Percentiles rank a stretch among this genome's conserved stretches.
Evolutionary conservation across 2,888 invertebrate species (phyloP).

Genomic region (Cataglyphis rosenhaueri): DNA sequence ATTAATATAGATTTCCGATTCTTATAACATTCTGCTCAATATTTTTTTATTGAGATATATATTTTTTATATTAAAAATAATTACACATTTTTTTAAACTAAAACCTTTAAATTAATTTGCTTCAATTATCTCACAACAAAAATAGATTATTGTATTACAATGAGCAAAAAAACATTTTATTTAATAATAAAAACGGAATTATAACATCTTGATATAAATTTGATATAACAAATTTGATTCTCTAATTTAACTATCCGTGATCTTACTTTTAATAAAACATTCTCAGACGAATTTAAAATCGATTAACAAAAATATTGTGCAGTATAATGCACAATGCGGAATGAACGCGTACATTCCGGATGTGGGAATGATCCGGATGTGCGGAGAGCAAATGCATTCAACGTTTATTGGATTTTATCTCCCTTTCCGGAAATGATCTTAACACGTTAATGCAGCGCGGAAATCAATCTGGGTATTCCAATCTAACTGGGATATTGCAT

Average conservation of each 20-base stretch:
- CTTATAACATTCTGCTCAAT: not conserved
- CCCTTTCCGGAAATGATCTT: conserved; percentile 57
- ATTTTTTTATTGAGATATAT: not conserved
- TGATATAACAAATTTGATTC: not conserved
- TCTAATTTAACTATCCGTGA: not conserved
- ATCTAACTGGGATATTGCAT: conserved; percentile 49
- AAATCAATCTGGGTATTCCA: conserved; percentile 59
- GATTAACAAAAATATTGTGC: not conserved
- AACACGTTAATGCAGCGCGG: conserved; percentile 53
- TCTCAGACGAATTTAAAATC: not conserved
- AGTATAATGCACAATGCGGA: not conserved
- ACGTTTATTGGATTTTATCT: conserved; percentile 59
- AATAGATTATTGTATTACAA: conserved; percentile 10
- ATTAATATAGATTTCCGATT: conserved; percentile 30
- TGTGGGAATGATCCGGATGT: not conserved
- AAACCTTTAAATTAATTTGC: not conserved
- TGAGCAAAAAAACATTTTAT: not conserved
- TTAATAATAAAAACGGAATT: not conserved
- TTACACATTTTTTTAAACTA: not conserved
- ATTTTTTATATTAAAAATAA: not conserved
- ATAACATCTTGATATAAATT: not conserved
- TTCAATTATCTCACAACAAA: not conserved
- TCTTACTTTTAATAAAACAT: conserved; percentile 6
- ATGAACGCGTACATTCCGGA: not conserved
- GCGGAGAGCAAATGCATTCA: conserved; percentile 20